Conservation (phyloP, 2,888 invertebrate species). For the Brenthis daphne region DNA sequence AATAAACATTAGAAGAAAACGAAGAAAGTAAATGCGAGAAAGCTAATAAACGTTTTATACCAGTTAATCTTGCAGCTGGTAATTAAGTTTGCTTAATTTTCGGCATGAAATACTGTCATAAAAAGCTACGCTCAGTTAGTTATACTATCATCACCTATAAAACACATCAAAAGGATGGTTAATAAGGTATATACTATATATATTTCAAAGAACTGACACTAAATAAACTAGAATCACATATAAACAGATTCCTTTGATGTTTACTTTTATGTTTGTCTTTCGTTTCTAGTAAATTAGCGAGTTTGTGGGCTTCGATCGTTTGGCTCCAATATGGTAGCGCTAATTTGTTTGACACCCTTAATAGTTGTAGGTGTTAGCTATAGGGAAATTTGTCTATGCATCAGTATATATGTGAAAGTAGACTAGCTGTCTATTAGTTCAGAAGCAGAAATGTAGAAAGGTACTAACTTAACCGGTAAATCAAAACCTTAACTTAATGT, state of each 20-base stretch:
- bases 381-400: not conserved
- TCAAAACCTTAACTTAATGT: too few species aligned
- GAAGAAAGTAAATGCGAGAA: constrained; percentile 30
- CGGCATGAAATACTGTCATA: constrained; percentile 26
- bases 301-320: constrained; percentile 13
- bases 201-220: constrained; percentile 67
- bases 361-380: not conserved
- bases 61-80: constrained; percentile 29
- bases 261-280: constrained; percentile 51
- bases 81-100: constrained; percentile 38
- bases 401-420: constrained; percentile 13
- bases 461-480: not conserved
- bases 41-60: constrained; percentile 27
- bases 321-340: constrained; percentile 2
- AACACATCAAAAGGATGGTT: constrained; percentile 66
- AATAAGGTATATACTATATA: constrained; percentile 6
- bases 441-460: constrained; percentile 3
- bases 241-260: constrained; percentile 60
- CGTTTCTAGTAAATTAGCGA: constrained; percentile 34
- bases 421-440: constrained; percentile 8
- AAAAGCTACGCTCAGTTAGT: constrained; percentile 28
- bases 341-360: constrained; percentile 21
- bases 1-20: constrained; percentile 17
- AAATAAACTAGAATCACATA: constrained; percentile 66
- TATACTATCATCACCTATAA: constrained; percentile 46